Percentiles rank a stretch among this genome's conserved stretches.
These are phyloP conservation scores for Zaprionus ghesquierei DNA, from an alignment of 1,140 invertebrate species.

Conservation along the genomic window DNA sequence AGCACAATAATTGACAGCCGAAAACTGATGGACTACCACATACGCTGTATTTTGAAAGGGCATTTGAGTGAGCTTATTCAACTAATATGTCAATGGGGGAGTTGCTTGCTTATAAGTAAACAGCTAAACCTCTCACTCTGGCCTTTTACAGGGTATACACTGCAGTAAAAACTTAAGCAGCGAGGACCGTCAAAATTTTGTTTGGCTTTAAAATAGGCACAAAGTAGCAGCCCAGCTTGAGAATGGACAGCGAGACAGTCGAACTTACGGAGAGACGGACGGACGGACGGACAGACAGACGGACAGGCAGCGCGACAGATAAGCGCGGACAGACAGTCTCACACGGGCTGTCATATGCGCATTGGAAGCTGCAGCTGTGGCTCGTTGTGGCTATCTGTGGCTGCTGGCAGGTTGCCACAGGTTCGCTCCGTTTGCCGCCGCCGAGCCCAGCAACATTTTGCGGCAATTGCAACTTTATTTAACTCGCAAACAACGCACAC, in stretches of 20 bases:
- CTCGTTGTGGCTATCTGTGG: background rate
- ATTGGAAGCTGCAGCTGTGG: conserved; percentile 31
- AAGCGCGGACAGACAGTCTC: conserved; percentile 17
- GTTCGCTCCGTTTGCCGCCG: conserved; percentile 37
- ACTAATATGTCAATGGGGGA: no score
- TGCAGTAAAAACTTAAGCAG: conserved; percentile 38
- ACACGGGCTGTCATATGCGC: conserved; percentile 35
- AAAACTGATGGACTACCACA: background rate
- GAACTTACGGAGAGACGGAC: background rate
- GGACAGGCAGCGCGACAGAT: conserved; percentile 4
- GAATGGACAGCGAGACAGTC: conserved; percentile 9
- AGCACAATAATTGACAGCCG: background rate
- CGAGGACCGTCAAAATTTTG: conserved; percentile 66
- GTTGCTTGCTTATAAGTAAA: no score
- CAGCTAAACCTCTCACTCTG: background rate
- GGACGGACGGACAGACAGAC: conserved; percentile 10
- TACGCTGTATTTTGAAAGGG: background rate
- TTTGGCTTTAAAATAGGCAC: conserved; percentile 62
- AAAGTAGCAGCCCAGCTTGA: conserved; percentile 53
- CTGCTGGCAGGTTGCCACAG: conserved; percentile 28
- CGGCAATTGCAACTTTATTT: conserved; percentile 77
- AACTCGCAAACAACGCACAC: conserved; percentile 26
- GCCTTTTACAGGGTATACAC: background rate
- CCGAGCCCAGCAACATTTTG: conserved; percentile 68
- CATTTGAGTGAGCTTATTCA: no score